Evolutionary conservation across 2,113 vertebrate species (phyloP), one percentile per base, ranked within the genome.

Genomic region (Uria lomvia): DNA sequence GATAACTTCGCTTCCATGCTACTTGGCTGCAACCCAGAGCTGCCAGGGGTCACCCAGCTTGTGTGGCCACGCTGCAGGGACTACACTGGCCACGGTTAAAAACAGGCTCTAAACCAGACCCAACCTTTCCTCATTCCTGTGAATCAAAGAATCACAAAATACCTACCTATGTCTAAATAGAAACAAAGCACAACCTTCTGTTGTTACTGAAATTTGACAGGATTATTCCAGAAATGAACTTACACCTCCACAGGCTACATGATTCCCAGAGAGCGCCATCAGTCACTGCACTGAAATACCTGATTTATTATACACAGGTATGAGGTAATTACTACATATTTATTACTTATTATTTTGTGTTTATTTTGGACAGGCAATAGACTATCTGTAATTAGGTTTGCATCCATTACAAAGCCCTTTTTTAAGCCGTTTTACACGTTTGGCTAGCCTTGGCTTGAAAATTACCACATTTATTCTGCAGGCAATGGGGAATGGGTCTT

Each of bases 301-400:
- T 78, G 36, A 94, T 91, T 87, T 84, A 74, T 66, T 85, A 78
- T 60, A 65, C 30, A 14, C 7, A 91, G 26, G 40, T 49, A 86
- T 76, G 56, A 88, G 56, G 77, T 29, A 85, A 93, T 81, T 66
- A 79, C 53, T 88, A 85, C 17, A 36, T 66, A 93, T 86, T 92
- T 91, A 90, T 91, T 85, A 94, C 49, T 63, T 75, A 59, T 67
- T 89, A 87, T 93, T 94, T 91, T 72, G 2, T 91, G n/a, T 86
- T 97, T 94, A 75, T 86, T 95, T 96, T 96, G 74, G 66, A 96
- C 45, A 76, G 34, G 29, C 52, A 81, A 49, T 56, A 92, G 72
- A 62, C 27, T 94, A 77, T 56, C 42, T 53, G 27, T 65, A 93
- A 76, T 89, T 86, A 89, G 85, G 62, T 77, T 70, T 92, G 67